Evolutionary conservation across 2,113 vertebrate species (phyloP).

Genomic region (Hippotragus niger): DNA sequence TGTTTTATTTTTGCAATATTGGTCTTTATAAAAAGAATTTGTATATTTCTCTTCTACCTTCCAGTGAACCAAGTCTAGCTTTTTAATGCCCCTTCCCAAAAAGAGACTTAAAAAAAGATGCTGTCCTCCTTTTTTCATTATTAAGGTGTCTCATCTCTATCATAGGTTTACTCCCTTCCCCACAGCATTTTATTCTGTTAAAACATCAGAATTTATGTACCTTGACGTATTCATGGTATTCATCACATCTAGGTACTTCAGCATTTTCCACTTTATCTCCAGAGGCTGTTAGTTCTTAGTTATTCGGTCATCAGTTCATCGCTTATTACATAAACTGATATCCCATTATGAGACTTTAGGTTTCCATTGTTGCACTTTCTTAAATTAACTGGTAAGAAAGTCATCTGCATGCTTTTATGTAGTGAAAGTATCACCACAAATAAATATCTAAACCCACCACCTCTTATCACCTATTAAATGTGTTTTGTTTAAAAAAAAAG

Average conservation of each 20-base stretch:
- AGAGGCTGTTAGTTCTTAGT: not conserved
- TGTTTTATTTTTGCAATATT: not conserved
- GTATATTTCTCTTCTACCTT: not conserved
- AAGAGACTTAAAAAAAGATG: not conserved
- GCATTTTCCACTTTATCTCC: not conserved
- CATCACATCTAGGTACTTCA: not conserved
- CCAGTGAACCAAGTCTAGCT: not conserved
- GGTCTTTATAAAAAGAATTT: not conserved
- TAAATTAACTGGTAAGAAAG: not conserved
- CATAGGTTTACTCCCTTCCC: not conserved
- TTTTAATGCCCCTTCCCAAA: not conserved
- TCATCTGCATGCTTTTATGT: not conserved
- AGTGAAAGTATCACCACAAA: not conserved
- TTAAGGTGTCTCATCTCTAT: not conserved
- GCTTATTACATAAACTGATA: not conserved
- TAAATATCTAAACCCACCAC: not conserved
- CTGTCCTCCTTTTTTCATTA: not conserved
- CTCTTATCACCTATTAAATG: not conserved
- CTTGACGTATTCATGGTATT: not conserved
- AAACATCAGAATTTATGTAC: not conserved
- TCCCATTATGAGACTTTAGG: not conserved
- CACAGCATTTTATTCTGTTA: not conserved
- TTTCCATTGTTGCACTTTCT: not conserved
- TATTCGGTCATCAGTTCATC: not conserved
- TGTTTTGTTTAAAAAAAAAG: not conserved